Evolutionary conservation across 2,113 vertebrate species (phyloP).

Genomic region (Lepus europaeus): DNA sequence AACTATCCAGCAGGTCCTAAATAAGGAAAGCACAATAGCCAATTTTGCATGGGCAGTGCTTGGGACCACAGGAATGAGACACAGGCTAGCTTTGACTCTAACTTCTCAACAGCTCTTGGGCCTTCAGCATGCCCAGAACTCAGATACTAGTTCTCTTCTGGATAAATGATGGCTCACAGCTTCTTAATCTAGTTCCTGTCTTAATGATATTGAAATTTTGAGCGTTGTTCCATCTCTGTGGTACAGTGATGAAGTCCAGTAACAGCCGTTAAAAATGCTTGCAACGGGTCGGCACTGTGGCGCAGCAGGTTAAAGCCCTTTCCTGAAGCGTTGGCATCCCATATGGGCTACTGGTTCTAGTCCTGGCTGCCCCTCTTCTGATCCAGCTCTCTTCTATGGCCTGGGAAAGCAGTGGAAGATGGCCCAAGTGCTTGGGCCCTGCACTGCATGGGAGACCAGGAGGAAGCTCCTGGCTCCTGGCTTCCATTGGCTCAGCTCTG

Average conservation of each 20-base stretch:
- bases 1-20: background rate
- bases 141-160: background rate
- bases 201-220: background rate
- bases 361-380: no score
- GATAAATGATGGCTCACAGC: background rate
- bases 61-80: background rate
- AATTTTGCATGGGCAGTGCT: background rate
- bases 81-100: background rate
- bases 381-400: no score
- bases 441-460: no score
- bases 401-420: no score
- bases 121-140: background rate
- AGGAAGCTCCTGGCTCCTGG: no score
- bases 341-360: no score
- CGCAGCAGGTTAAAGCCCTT: no score
- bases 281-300: background rate
- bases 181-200: constrained; percentile 5
- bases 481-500: no score
- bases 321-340: no score
- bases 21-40: background rate
- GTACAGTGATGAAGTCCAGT: background rate
- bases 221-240: background rate
- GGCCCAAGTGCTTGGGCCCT: no score
- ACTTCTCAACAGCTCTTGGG: background rate
- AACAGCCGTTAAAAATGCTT: background rate